A percentile compares a stretch with the other conserved stretches of the same genome.
These are phyloP conservation scores for Eugnorisma glareosa DNA, from an alignment of 2,888 invertebrate species.

Conservation along the genomic window DNA sequence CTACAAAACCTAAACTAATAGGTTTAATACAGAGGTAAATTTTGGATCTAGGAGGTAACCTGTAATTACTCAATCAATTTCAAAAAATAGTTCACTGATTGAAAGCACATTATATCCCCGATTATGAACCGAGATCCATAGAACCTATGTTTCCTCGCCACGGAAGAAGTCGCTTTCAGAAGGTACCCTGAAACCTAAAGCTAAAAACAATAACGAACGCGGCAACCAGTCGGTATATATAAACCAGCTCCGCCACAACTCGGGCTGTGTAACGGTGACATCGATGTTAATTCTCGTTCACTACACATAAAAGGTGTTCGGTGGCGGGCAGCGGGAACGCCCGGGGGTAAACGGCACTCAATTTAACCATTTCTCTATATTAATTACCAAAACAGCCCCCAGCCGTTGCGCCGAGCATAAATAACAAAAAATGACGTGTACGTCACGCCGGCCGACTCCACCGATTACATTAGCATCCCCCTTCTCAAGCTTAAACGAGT, in stretches of 20 bases:
- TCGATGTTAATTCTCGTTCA: slow-evolving; percentile 73
- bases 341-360: slow-evolving; percentile 82
- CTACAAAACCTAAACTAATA: not conserved
- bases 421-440: slow-evolving; percentile 82
- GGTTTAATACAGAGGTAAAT: not conserved
- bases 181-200: not conserved
- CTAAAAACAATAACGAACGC: not conserved
- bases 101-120: not conserved
- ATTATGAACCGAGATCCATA: not conserved
- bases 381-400: slow-evolving; percentile 83
- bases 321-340: slow-evolving; percentile 70
- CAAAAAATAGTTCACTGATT: not conserved
- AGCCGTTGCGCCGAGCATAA: slow-evolving; percentile 77
- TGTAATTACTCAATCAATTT: not conserved
- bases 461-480: slow-evolving; percentile 79
- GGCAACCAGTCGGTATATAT: slow-evolving; percentile 27
- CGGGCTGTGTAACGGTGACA: slow-evolving; percentile 70
- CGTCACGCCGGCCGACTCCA: slow-evolving; percentile 93
- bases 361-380: slow-evolving; percentile 85
- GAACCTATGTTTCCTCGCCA: not conserved
- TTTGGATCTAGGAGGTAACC: not conserved
- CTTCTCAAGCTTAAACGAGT: slow-evolving; percentile 78
- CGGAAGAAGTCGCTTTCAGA: not conserved
- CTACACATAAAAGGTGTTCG: slow-evolving; percentile 81
- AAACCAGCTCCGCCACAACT: slow-evolving; percentile 45